Evolutionary conservation across 2,797 vertebrate species (phyloP).

Genomic region (Gallinago nigripennis): DNA sequence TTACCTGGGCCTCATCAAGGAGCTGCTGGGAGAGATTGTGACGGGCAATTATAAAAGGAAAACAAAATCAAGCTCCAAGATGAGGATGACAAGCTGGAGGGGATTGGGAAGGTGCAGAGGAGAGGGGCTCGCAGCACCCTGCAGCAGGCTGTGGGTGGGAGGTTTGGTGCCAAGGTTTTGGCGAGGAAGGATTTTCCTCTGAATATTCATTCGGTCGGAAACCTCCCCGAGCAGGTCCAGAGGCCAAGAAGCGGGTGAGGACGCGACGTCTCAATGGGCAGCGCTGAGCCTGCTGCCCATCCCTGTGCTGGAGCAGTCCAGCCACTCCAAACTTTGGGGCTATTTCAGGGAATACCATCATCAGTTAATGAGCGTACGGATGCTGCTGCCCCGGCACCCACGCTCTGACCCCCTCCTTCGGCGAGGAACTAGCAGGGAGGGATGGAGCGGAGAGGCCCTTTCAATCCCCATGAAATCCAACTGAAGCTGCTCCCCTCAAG

Average conservation of each 20-base stretch:
- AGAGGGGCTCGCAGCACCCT: not conserved
- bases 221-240: not conserved
- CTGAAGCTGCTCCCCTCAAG: not conserved
- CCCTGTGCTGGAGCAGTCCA: not conserved
- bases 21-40: slow-evolving; percentile 18
- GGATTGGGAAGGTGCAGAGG: not conserved
- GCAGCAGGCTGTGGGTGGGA: accelerated
- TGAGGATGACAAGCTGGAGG: not conserved
- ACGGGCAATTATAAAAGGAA: slow-evolving; percentile 66
- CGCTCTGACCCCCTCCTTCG: accelerated
- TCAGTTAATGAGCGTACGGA: not conserved
- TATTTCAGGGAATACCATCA: not conserved
- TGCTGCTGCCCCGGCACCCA: not conserved
- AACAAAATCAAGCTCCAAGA: slow-evolving; percentile 49
- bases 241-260: not conserved
- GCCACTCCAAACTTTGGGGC: not conserved
- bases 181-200: not conserved
- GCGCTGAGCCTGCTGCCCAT: not conserved
- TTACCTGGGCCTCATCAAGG: slow-evolving; percentile 58
- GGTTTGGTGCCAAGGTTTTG: not conserved
- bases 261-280: not conserved
- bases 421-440: accelerated
- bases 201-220: accelerated
- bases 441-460: not conserved
- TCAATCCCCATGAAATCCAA: accelerated